A percentile compares a stretch with the other conserved stretches of the same genome.
Evolutionary conservation across 2,797 vertebrate genomes (phyloP).

Genomic region (Acanthiza pusilla): DNA sequence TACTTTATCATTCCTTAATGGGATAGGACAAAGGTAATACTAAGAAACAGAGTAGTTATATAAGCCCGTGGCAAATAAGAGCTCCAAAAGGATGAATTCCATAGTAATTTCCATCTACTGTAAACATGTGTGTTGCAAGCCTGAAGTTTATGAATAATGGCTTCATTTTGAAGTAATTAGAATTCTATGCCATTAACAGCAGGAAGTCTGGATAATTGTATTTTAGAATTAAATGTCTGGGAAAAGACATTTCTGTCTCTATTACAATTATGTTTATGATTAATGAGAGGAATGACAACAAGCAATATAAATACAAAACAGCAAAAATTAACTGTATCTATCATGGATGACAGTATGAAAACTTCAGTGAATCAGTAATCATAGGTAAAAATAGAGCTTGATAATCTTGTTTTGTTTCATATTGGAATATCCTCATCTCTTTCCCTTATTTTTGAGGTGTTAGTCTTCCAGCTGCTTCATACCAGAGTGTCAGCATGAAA

Average conservation of each 20-base stretch:
- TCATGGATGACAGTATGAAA: slow-evolving; percentile 69
- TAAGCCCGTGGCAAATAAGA: slow-evolving; percentile 31
- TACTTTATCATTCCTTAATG: slow-evolving; percentile 41
- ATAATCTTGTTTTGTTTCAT: neutral
- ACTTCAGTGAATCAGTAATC: slow-evolving; percentile 56
- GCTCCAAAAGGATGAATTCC: slow-evolving; percentile 32
- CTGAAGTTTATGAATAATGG: slow-evolving; percentile 72
- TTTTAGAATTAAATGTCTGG: slow-evolving; percentile 74
- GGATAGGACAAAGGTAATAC: slow-evolving; percentile 13
- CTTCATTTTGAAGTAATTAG: slow-evolving; percentile 79
- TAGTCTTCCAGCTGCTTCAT: neutral
- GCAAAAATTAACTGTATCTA: slow-evolving; percentile 75
- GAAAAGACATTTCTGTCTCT: slow-evolving; percentile 70
- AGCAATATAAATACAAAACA: slow-evolving; percentile 73
- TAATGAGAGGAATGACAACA: slow-evolving; percentile 73
- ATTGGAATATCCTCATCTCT: neutral
- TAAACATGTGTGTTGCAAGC: slow-evolving; percentile 62
- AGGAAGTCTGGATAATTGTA: slow-evolving; percentile 75
- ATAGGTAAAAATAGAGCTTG: slow-evolving; percentile 29
- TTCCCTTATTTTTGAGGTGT: neutral
- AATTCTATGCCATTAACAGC: slow-evolving; percentile 72
- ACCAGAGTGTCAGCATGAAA: neutral
- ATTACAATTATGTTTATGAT: slow-evolving; percentile 74
- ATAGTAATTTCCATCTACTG: slow-evolving; percentile 38
- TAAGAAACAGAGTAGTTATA: slow-evolving; percentile 10